Percentiles rank a stretch among this genome's conserved stretches.
phyloP scores from a whole-genome alignment of 2,797 vertebrate genomes.

The Toxotes lorentzi region DNA sequence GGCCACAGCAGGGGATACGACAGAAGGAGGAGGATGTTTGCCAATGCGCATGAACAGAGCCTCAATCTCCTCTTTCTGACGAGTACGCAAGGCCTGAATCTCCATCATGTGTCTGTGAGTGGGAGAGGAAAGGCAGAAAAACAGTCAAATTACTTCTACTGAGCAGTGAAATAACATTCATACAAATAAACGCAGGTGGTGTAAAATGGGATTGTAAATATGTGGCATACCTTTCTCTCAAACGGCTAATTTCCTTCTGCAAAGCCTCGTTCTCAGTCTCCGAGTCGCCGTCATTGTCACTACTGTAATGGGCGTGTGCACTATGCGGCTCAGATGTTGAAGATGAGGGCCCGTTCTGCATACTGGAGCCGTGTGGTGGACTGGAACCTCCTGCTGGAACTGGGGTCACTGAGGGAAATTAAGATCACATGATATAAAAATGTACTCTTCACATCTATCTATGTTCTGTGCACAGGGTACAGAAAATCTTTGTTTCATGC shows the following conservation, averaged over 20 bases:
- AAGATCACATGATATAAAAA: neutral
- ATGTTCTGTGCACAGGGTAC: neutral
- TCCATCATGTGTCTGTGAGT: slow-evolving; percentile 92
- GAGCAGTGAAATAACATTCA: neutral
- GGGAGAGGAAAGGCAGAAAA: slow-evolving; percentile 2
- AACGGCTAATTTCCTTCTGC: slow-evolving; percentile 89
- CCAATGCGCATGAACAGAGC: slow-evolving; percentile 90
- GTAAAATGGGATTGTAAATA: neutral
- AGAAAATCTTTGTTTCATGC: neutral
- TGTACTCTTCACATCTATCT: neutral
- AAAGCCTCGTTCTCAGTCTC: slow-evolving; percentile 93
- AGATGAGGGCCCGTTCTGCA: slow-evolving; percentile 72
- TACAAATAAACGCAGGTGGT: neutral
- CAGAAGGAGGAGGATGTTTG: slow-evolving; percentile 88
- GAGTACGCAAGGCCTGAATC: slow-evolving; percentile 92
- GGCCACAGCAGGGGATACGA: slow-evolving; percentile 90
- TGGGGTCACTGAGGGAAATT: slow-evolving; percentile 78
- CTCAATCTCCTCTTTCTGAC: slow-evolving; percentile 95
- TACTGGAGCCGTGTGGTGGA: slow-evolving; percentile 38
- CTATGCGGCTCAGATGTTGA: slow-evolving; percentile 75
- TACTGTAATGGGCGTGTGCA: slow-evolving; percentile 89
- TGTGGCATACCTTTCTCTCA: slow-evolving; percentile 91
- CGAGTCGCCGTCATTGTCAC: slow-evolving; percentile 95
- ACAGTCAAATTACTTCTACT: neutral
- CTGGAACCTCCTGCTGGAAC: slow-evolving; percentile 56